A percentile compares a stretch with the other conserved stretches of the same genome.
These are phyloP conservation scores for Rhinopomastus cyanomelas DNA, from an alignment of 2,113 vertebrate species.

Conservation along the genomic window DNA sequence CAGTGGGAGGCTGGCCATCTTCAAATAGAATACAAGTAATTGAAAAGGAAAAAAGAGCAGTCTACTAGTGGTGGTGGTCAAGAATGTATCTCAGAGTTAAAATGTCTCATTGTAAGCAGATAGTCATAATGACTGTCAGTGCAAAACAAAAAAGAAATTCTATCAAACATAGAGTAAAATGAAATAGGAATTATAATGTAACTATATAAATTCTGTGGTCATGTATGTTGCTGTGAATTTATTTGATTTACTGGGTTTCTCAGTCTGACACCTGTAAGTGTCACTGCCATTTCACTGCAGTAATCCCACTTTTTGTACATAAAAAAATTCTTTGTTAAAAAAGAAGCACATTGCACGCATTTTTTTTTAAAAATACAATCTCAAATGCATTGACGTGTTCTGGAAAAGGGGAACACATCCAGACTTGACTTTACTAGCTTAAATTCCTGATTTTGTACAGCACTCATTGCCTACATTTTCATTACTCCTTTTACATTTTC, in stretches of 20 bases:
- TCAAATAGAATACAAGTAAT: slow-evolving; percentile 23
- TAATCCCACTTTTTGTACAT: neutral
- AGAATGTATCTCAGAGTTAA: neutral
- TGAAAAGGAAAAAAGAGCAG: neutral
- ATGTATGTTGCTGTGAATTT: neutral
- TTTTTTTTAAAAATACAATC: no score
- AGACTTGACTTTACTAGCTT: neutral
- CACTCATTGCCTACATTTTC: neutral
- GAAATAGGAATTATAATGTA: neutral
- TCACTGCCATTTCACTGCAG: neutral
- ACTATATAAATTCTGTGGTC: neutral
- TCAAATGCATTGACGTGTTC: neutral
- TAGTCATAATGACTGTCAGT: neutral
- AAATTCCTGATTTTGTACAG: neutral
- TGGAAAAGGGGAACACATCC: neutral
- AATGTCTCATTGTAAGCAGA: neutral
- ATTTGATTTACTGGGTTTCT: neutral
- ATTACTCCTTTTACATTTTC: neutral
- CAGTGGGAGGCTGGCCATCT: slow-evolving; percentile 47
- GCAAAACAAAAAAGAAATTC: neutral
- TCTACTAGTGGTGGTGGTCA: neutral
- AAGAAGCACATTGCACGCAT: neutral
- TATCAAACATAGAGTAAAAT: neutral
- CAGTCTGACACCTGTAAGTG: neutral
- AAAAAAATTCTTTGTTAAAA: neutral